These are phyloP conservation scores for Phania funesta DNA, from an alignment of 2,888 invertebrate genomes.

Conservation along the genomic window DNA sequence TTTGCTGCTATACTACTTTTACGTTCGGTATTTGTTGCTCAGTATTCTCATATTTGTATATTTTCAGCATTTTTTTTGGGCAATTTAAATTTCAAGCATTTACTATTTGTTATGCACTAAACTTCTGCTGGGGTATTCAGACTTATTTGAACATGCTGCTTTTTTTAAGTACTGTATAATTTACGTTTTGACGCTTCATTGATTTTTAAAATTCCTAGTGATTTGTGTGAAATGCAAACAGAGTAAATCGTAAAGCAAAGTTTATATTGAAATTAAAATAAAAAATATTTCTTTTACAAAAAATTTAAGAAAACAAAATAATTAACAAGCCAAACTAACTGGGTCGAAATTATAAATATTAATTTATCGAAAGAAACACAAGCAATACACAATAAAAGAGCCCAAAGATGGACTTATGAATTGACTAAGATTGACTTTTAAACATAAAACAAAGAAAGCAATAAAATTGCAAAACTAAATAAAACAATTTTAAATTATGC, in stretches of 20 bases:
- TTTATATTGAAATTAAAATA: constrained; percentile 17
- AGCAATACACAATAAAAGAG: neutral
- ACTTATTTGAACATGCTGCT: neutral
- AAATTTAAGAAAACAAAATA: constrained; percentile 13
- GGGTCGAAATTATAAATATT: constrained; percentile 59
- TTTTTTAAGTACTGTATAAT: constrained; percentile 4
- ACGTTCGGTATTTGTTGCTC: too few relatives aligned
- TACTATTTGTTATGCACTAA: too few relatives aligned
- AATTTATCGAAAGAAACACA: neutral
- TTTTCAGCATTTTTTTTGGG: too few relatives aligned
- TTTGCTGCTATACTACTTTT: too few relatives aligned
- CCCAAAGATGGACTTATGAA: neutral
- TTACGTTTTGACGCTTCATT: constrained; percentile 31
- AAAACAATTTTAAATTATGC: constrained; percentile 36
- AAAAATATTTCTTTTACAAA: constrained; percentile 36
- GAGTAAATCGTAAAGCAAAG: neutral
- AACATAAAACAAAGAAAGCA: constrained; percentile 15
- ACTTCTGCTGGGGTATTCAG: neutral
- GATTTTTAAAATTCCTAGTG: neutral
- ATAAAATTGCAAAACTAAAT: constrained; percentile 14
- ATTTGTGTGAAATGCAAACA: constrained; percentile 15
- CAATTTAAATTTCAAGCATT: too few relatives aligned
- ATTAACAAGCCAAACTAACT: constrained; percentile 31
- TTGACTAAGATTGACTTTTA: neutral
- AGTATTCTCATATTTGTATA: too few relatives aligned